phyloP scores from a whole-genome alignment of 2,797 vertebrate species.

The Fistularia commersonii region DNA sequence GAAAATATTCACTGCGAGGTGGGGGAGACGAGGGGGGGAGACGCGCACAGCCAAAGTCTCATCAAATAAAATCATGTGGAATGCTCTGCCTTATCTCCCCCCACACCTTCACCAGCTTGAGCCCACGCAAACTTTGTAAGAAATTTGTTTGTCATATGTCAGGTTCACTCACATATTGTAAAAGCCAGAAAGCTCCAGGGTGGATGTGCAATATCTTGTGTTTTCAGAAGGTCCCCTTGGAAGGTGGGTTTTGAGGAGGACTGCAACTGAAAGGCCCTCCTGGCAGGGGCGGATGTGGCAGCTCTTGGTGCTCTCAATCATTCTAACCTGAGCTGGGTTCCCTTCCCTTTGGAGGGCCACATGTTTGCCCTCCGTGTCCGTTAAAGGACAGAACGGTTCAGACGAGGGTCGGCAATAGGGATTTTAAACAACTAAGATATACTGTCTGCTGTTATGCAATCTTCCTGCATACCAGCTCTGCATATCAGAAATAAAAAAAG shows the following conservation, averaged over 20 bases:
- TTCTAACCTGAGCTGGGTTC: slow-evolving; percentile 15
- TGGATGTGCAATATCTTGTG: slow-evolving; percentile 2
- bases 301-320: slow-evolving; percentile 1
- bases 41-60: slow-evolving; percentile 25
- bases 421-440: slow-evolving; percentile 10
- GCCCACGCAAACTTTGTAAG: slow-evolving; percentile 34
- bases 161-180: slow-evolving; percentile 29
- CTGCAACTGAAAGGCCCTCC: slow-evolving; percentile 20
- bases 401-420: slow-evolving; percentile 3
- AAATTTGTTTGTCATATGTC: slow-evolving; percentile 48
- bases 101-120: slow-evolving; percentile 23
- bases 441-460: background rate
- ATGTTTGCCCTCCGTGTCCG: slow-evolving; percentile 20
- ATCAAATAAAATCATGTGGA: slow-evolving; percentile 32
- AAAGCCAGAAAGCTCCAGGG: slow-evolving; percentile 19
- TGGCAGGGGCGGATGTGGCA: slow-evolving; percentile 15
- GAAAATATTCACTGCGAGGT: slow-evolving; percentile 11
- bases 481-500: slow-evolving; percentile 1
- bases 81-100: slow-evolving; percentile 16
- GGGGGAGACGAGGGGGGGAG: slow-evolving; percentile 2
- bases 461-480: background rate
- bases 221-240: slow-evolving; percentile 3
- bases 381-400: slow-evolving; percentile 5
- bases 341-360: slow-evolving; percentile 10
- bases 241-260: slow-evolving; percentile 18